phyloP scores from a whole-genome alignment of 2,888 invertebrate species.

The Mongoloraphidia duomilia region DNA sequence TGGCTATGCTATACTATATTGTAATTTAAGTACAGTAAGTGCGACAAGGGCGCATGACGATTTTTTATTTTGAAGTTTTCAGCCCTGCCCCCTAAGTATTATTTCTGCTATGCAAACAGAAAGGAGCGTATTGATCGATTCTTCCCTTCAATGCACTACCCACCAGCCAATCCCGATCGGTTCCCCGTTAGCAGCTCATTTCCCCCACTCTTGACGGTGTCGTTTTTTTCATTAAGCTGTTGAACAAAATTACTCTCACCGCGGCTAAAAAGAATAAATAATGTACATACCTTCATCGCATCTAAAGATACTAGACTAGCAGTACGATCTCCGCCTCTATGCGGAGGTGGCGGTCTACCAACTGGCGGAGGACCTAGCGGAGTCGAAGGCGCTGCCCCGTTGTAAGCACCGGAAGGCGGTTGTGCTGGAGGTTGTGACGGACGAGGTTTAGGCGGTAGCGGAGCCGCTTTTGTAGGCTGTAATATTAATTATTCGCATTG shows the following conservation, averaged over 20 bases:
- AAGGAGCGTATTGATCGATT: too few relatives aligned
- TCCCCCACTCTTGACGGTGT: too few relatives aligned
- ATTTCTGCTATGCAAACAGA: too few relatives aligned
- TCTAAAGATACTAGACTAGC: slow-evolving; percentile 5
- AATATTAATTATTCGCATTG: background rate
- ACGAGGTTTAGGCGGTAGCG: slow-evolving; percentile 36
- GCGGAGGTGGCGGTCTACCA: slow-evolving; percentile 30
- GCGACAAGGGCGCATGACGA: too few relatives aligned
- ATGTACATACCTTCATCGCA: background rate
- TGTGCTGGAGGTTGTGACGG: slow-evolving; percentile 27
- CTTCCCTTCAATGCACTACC: too few relatives aligned
- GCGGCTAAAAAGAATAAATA: background rate
- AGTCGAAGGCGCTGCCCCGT: slow-evolving; percentile 35
- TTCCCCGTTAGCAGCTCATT: too few relatives aligned
- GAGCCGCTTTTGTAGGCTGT: slow-evolving; percentile 38
- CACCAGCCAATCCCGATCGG: too few relatives aligned
- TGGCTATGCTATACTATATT: too few relatives aligned
- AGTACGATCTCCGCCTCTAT: slow-evolving; percentile 1
- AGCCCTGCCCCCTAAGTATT: too few relatives aligned
- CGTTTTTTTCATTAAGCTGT: too few relatives aligned
- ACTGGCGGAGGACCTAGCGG: slow-evolving; percentile 40
- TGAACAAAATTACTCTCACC: background rate
- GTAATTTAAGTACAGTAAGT: too few relatives aligned
- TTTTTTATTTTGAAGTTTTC: too few relatives aligned
- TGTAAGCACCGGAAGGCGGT: slow-evolving; percentile 33